A percentile compares a stretch with the other conserved stretches of the same genome.
Conservation (phyloP, 2,113 vertebrate genomes). For the Aythya baeri region DNA sequence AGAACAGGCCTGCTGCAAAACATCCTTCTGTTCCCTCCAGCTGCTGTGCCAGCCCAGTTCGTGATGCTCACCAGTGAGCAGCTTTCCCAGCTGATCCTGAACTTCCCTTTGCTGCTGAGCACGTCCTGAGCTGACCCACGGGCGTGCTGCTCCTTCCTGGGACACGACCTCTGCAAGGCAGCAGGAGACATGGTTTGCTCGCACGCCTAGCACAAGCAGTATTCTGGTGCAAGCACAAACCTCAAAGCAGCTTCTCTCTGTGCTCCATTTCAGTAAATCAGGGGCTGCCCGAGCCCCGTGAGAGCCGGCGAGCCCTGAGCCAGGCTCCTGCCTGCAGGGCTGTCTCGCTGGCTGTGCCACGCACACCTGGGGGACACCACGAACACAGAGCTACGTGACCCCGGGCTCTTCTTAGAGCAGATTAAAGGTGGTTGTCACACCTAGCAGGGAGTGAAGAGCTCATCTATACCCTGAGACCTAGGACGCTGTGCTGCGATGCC, state of each 20-base stretch:
- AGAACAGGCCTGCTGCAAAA: background rate
- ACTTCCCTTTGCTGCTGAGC: background rate
- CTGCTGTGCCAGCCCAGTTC: accelerated
- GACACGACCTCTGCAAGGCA: no score
- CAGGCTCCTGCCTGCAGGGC: no score
- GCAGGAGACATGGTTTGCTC: no score
- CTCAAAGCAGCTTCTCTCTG: background rate
- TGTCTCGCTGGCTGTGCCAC: background rate
- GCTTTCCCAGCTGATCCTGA: background rate
- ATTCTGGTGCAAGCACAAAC: background rate
- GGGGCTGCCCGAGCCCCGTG: background rate
- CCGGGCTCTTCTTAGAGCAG: background rate
- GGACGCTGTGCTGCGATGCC: background rate
- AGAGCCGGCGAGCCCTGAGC: no score
- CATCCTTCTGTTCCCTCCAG: background rate
- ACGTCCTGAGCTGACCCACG: background rate
- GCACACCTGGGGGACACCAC: background rate
- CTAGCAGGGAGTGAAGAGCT: background rate
- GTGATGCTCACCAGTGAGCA: background rate
- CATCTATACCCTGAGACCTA: background rate
- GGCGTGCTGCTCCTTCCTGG: background rate
- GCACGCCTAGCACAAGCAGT: background rate
- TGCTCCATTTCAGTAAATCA: background rate
- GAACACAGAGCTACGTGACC: background rate
- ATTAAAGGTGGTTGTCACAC: background rate